Conservation (phyloP, 1,140 invertebrate genomes). For the Gonatopus flavifemur region DNA sequence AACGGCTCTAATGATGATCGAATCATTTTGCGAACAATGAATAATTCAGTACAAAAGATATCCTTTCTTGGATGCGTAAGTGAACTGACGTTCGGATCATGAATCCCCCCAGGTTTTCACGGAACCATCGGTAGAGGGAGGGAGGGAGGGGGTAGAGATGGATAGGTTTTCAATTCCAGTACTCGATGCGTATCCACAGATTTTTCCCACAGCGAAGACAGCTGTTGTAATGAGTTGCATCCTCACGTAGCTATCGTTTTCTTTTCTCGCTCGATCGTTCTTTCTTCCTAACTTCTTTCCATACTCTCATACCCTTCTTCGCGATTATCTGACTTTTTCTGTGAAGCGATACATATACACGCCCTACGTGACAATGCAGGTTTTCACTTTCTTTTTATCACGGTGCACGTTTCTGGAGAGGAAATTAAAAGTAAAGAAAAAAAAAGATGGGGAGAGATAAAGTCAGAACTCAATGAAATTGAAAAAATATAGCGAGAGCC, state of each 20-base stretch:
- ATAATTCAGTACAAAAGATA: slow-evolving; percentile 9
- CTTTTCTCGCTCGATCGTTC: slow-evolving; percentile 7
- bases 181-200: slow-evolving; percentile 31
- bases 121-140: not conserved
- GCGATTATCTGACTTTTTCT: slow-evolving; percentile 33
- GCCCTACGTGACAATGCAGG: slow-evolving; percentile 50
- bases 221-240: slow-evolving; percentile 59
- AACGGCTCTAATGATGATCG: slow-evolving; percentile 14
- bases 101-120: slow-evolving; percentile 5
- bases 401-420: too few species aligned
- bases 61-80: not conserved
- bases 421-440: too few species aligned
- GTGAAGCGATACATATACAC: slow-evolving; percentile 29
- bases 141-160: not conserved
- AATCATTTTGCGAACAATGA: slow-evolving; percentile 15
- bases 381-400: slow-evolving; percentile 34
- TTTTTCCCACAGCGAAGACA: slow-evolving; percentile 54
- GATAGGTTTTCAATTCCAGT: slow-evolving; percentile 8
- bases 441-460: too few species aligned
- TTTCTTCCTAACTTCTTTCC: slow-evolving; percentile 4
- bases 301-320: slow-evolving; percentile 11
- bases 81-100: slow-evolving; percentile 9
- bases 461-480: too few species aligned
- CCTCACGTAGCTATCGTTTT: slow-evolving; percentile 42
- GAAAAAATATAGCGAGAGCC: too few species aligned